phyloP scores from a whole-genome alignment of 1,140 invertebrate genomes.

The Mercenaria mercenaria region DNA sequence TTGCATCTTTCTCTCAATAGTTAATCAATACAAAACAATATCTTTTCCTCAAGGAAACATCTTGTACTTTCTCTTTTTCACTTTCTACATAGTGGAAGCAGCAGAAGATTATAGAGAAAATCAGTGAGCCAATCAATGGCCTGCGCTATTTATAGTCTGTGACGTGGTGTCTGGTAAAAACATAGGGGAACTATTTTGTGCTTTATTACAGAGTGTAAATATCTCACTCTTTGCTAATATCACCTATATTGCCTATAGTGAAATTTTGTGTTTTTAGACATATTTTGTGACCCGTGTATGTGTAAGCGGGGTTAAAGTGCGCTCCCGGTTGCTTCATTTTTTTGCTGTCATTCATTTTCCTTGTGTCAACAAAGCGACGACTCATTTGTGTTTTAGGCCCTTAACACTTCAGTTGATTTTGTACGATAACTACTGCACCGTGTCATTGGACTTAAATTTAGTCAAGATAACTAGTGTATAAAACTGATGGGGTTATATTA shows the following conservation, averaged over 20 bases:
- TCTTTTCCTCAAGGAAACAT: constrained; percentile 9
- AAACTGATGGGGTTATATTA: neutral
- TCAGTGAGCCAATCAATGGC: neutral
- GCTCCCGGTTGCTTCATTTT: neutral
- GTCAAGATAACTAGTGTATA: neutral
- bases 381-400: constrained; percentile 17
- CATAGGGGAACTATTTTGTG: constrained; percentile 22
- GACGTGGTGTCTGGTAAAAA: constrained; percentile 6
- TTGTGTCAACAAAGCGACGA: constrained; percentile 3
- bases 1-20: neutral
- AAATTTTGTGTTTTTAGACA: constrained; percentile 18
- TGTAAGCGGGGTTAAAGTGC: constrained; percentile 4
- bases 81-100: too few species aligned
- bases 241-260: neutral
- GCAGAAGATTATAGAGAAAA: constrained; percentile 9
- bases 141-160: neutral
- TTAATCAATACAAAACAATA: constrained; percentile 13
- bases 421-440: neutral
- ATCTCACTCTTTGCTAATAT: constrained; percentile 6
- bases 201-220: constrained; percentile 6
- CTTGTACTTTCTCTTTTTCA: neutral
- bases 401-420: constrained; percentile 24
- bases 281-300: constrained; percentile 14
- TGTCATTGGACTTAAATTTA: constrained; percentile 15
- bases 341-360: constrained; percentile 3